Evolutionary conservation across 2,888 invertebrate genomes (phyloP).

Genomic region (Miltochrista miniata): DNA sequence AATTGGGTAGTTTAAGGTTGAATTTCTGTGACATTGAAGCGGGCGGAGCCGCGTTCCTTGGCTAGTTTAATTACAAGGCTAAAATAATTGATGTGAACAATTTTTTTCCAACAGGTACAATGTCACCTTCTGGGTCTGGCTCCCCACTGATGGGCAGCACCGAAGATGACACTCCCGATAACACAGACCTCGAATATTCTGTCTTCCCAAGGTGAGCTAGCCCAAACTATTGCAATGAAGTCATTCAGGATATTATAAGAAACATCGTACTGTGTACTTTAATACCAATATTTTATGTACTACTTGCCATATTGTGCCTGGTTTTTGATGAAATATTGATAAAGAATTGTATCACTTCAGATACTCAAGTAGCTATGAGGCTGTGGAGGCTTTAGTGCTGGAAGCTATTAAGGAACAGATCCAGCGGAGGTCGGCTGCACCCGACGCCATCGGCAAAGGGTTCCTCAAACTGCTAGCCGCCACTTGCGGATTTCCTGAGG

Average conservation of each 20-base stretch:
- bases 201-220: conserved; percentile 72
- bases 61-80: too few relatives aligned
- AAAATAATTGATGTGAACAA: too few relatives aligned
- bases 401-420: conserved; percentile 95
- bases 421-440: conserved; percentile 89
- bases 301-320: too few relatives aligned
- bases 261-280: too few relatives aligned
- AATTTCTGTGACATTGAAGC: too few relatives aligned
- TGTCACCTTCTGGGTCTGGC: conserved; percentile 80
- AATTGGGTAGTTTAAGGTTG: too few relatives aligned
- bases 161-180: conserved; percentile 84
- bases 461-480: conserved; percentile 93
- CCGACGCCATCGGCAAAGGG: conserved; percentile 94
- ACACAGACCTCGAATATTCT: conserved; percentile 81
- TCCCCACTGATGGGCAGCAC: conserved; percentile 79
- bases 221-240: too few relatives aligned
- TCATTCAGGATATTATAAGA: too few relatives aligned
- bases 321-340: too few relatives aligned
- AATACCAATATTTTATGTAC: too few relatives aligned
- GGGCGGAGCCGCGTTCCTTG: too few relatives aligned
- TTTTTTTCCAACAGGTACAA: conserved; percentile 61
- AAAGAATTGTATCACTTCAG: conserved; percentile 33
- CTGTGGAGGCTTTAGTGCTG: conserved; percentile 91
- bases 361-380: conserved; percentile 81
- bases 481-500: conserved; percentile 93